Base-by-base conservation (phyloP, 1,140 invertebrate species). In the Megalonaias nervosa region DNA sequence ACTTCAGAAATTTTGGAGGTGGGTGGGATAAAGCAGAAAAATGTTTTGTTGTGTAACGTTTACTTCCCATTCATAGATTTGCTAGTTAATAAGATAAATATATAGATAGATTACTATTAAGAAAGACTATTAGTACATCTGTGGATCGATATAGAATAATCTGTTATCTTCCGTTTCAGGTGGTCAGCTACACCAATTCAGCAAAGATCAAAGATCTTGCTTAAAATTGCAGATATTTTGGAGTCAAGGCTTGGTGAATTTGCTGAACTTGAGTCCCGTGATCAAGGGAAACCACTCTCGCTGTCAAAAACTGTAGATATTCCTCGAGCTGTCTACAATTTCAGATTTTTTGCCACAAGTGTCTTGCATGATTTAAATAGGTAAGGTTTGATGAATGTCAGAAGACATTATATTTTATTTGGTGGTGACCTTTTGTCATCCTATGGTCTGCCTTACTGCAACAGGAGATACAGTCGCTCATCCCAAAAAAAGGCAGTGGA, bases 261-360 rank as follows among this genome's bases (percentile, higher is more conserved):
- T 84, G 93, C 93, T 4, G 79, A 85, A 65, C 85, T 92, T 0
- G 93, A 94, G 84, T 93, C 92, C 11, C 85, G 81, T 62, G 93
- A 94, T 84, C 93, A 94, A 86, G 93, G 93, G 2, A 94, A 94
- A 83, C 92, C 93, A 9, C 75, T 94, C 9, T 91, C 87, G 87
- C 83, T 93, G 61, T 90, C 93, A 6, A 91, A 84, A 66, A 85
- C 77, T 55, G 83, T 93, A 23, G 93, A 94, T 80, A 93, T 94
- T 77, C 93, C 93, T 9, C 88, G 93, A 76, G 92, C 92, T 66
- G 89, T 93, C 21, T 85, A 92, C 67, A 94, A 94, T 80, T 92
- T 94, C 75, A 88, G 93, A 77, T 90, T 92, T 82, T 94, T 93
- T 89, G 93, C 93, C 6, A 88, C 92, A 14, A 87, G 90, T 66